Base-by-base conservation (phyloP, 2,888 invertebrate species). In the Molanna angustata region DNA sequence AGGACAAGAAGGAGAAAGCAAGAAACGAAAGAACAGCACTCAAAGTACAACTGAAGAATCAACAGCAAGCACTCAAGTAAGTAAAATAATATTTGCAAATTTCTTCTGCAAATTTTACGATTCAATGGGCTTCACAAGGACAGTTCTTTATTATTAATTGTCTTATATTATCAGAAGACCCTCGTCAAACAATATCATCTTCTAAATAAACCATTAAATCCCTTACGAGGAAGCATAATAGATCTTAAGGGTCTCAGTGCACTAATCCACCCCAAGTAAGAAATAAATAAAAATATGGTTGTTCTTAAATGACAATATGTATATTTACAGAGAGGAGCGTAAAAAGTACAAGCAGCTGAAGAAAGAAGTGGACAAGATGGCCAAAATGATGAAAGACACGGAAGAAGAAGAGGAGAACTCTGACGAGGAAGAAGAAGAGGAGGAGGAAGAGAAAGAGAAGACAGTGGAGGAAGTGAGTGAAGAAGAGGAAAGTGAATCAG, bases 321-420 rank as follows among this genome's bases (percentile, higher is more conserved):
- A 27, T 11, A 42, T 14, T 54, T 52, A 44, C 63, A 84, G 83
- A 63, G 86, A 87, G 33, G 92, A 90, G 63, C 89, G 88, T 65
- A 85, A 85, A 64, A 90, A 89, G 70, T 90, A 86, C 70, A 90
- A 87, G 65, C 83, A 83, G 61, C 70, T 93, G 35, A 90, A 92
- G 67, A 90, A 90, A 61, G 92, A 93, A 73, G 91, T 91, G 7
- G 90, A 91, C 65, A 92, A 92, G 72, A 93, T 93, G 91, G 91
- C 91, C 0, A 86, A 86, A 13, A 79, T 91, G 65, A 86, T 93
- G 86, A 90, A 87, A 62, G 88, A 89, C 63, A 83, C 85, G 1
- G 86, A 85, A 4, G 87, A 86, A 1, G 84, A 84, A 0, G 83
- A 83, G 3, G 84, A 82, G 2, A 84, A 85, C 22, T 82, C 83